These are phyloP conservation scores for Desoria tigrina DNA, from an alignment of 2,888 invertebrate species.

Conservation along the genomic window DNA sequence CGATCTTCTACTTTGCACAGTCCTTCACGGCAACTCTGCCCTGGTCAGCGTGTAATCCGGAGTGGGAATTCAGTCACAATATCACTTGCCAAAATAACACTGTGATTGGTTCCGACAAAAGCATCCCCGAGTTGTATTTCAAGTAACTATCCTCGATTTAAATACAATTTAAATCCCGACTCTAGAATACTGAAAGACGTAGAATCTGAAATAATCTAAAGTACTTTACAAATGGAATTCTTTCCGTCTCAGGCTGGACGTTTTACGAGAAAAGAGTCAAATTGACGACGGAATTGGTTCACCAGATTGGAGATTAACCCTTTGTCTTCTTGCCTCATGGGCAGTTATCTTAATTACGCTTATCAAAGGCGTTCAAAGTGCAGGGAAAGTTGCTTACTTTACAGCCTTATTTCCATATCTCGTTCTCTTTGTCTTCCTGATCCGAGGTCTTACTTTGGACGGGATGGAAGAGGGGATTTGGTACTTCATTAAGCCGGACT, in stretches of 20 bases:
- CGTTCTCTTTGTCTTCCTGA: constrained; percentile 67
- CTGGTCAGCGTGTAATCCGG: constrained; percentile 68
- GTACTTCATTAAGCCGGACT: constrained; percentile 6
- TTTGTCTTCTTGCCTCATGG: constrained; percentile 64
- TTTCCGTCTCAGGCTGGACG: constrained; percentile 59
- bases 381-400: constrained; percentile 59
- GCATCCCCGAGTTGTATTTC: constrained; percentile 60
- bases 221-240: not conserved
- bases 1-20: constrained; percentile 66
- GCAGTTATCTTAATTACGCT: constrained; percentile 69
- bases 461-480: not conserved
- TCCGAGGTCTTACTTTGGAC: not conserved
- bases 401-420: constrained; percentile 77
- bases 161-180: too few relatives aligned
- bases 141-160: constrained; percentile 56
- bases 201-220: not conserved
- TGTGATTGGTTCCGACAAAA: constrained; percentile 56
- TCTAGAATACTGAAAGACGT: too few relatives aligned
- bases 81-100: constrained; percentile 55
- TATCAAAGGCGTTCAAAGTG: constrained; percentile 72
- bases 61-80: constrained; percentile 60
- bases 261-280: constrained; percentile 60
- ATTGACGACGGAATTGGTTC: constrained; percentile 62
- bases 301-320: constrained; percentile 62
- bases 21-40: constrained; percentile 71